Percentiles rank a stretch among this genome's conserved stretches.
Conservation (phyloP, 2,797 vertebrate species). For the Catostomus latipinnis region DNA sequence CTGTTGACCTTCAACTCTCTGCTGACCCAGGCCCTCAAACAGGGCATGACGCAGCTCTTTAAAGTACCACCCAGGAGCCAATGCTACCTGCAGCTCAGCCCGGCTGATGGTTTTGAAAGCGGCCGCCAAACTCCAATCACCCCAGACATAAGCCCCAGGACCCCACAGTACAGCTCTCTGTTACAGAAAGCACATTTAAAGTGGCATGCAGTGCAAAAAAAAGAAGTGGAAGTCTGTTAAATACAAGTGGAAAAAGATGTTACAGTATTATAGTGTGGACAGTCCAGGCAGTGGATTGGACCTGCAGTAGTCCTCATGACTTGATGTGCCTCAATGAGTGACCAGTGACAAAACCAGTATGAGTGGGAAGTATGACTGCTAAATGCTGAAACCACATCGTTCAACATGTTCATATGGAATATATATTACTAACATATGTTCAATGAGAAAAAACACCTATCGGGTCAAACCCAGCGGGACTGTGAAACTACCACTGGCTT, state of each 20-base stretch:
- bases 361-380: constrained; percentile 38
- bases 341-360: background rate
- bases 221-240: constrained; percentile 10
- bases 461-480: constrained; percentile 65
- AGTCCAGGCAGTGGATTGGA: background rate
- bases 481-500: constrained; percentile 64
- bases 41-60: constrained; percentile 53
- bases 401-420: constrained; percentile 66
- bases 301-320: background rate
- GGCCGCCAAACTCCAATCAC: constrained; percentile 32
- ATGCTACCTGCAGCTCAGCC: constrained; percentile 35
- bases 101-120: constrained; percentile 47
- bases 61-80: constrained; percentile 61
- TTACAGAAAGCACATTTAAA: constrained; percentile 28
- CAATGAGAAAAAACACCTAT: constrained; percentile 58
- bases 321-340: background rate
- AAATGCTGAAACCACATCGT: constrained; percentile 58
- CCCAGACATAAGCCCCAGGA: constrained; percentile 29
- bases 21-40: constrained; percentile 48
- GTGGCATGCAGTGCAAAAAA: constrained; percentile 3
- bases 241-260: constrained; percentile 17
- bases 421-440: constrained; percentile 69
- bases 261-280: background rate
- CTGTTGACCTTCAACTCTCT: constrained; percentile 54
- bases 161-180: constrained; percentile 29